phyloP scores from a whole-genome alignment of 2,888 invertebrate species.

The Andrena praecox region DNA sequence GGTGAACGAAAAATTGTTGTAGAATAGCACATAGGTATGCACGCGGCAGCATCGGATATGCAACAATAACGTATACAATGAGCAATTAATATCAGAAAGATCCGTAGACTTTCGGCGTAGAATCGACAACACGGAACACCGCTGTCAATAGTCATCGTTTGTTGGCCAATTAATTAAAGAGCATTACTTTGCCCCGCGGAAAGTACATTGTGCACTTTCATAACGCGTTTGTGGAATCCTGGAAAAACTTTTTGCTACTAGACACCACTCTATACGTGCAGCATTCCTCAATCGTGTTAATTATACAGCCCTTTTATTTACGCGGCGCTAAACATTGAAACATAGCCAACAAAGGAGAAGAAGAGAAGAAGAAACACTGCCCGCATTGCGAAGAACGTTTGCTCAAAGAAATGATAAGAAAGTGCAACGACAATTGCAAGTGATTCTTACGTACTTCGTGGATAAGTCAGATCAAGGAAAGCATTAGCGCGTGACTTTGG shows the following conservation, averaged over 20 bases:
- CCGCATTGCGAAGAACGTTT: not conserved
- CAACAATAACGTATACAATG: slow-evolving; percentile 1
- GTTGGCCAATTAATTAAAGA: slow-evolving; percentile 18
- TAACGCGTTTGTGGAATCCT: not conserved
- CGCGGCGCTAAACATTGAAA: not conserved
- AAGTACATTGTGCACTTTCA: slow-evolving; percentile 14
- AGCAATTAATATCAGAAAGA: slow-evolving; percentile 9
- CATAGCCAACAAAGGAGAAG: not conserved
- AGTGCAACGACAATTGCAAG: too few species aligned
- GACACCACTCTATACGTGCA: not conserved
- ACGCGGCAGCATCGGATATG: too few species aligned
- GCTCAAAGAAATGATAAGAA: too few species aligned
- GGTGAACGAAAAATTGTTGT: not conserved
- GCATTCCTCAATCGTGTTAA: not conserved
- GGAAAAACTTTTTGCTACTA: not conserved
- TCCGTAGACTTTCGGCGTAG: slow-evolving; percentile 11
- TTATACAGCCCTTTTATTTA: not conserved
- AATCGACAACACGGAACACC: slow-evolving; percentile 31
- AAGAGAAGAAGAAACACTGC: not conserved
- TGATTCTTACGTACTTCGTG: not conserved
- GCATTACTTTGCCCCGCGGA: slow-evolving; percentile 22
- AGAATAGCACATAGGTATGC: not conserved
- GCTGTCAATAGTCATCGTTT: slow-evolving; percentile 28
- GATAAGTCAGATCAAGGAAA: not conserved
- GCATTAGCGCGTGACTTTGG: not conserved